Percentiles rank a stretch among this genome's conserved stretches.
Conservation (phyloP, 1,140 invertebrate species). For the Psix sp. region DNA sequence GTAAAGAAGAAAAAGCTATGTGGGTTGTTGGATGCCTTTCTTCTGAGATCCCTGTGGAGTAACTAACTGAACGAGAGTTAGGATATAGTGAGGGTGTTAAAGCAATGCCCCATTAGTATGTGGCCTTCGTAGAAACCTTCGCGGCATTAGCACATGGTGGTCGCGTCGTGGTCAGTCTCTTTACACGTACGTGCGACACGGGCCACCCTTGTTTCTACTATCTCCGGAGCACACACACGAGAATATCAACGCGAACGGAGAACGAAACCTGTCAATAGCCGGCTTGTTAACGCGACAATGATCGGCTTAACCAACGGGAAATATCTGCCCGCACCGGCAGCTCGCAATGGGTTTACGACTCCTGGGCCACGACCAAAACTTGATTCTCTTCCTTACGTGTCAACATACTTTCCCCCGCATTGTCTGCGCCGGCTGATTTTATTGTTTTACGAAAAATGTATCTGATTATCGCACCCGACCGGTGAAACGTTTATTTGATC, state of each 20-base stretch:
- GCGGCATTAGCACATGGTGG: constrained; percentile 69
- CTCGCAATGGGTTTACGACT: constrained; percentile 54
- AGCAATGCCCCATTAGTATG: constrained; percentile 77
- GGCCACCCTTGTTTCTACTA: constrained; percentile 48
- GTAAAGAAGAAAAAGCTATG: constrained; percentile 20
- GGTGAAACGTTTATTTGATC: constrained; percentile 34
- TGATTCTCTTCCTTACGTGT: constrained; percentile 51
- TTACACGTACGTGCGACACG: constrained; percentile 39
- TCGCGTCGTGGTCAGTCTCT: constrained; percentile 68
- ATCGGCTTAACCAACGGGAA: constrained; percentile 75
- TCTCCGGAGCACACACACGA: constrained; percentile 35
- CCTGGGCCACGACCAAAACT: constrained; percentile 45
- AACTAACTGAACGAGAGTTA: constrained; percentile 75
- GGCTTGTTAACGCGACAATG: constrained; percentile 75
- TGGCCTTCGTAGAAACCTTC: constrained; percentile 70
- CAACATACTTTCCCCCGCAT: constrained; percentile 57
- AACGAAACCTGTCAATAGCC: constrained; percentile 74
- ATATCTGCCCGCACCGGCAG: constrained; percentile 64
- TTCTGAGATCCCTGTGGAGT: constrained; percentile 65
- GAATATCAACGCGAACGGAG: constrained; percentile 44
- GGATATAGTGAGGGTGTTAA: constrained; percentile 74
- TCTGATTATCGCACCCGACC: constrained; percentile 21
- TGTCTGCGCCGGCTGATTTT: constrained; percentile 27
- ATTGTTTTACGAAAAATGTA: constrained; percentile 48
- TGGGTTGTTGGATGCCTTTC: constrained; percentile 47